phyloP scores from a whole-genome alignment of 2,888 invertebrate genomes.

The Spilarctia lutea region DNA sequence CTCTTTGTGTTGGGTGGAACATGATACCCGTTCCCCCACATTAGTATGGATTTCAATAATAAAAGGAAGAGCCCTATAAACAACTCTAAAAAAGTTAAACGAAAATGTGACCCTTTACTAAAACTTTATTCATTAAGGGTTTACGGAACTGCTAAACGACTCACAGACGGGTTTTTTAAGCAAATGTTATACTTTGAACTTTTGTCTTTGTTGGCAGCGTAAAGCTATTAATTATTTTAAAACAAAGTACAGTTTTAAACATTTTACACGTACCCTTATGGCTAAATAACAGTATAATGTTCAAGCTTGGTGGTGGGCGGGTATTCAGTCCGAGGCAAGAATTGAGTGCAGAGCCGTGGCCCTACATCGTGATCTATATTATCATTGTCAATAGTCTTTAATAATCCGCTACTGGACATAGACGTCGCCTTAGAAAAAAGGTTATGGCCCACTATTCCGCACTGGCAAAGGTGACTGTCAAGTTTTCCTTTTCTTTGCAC shows the following conservation, averaged over 20 bases:
- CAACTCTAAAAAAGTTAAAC: conserved; percentile 4
- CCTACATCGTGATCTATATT: too few relatives aligned
- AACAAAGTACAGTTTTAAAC: background rate
- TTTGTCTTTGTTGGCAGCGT: background rate
- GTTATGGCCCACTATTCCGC: too few relatives aligned
- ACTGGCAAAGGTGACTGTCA: too few relatives aligned
- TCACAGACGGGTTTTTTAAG: background rate
- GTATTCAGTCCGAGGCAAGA: background rate
- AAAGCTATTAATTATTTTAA: background rate
- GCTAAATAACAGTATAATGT: background rate
- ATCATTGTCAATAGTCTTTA: too few relatives aligned
- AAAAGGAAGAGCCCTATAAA: background rate
- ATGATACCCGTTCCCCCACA: too few relatives aligned
- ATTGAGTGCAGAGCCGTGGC: background rate
- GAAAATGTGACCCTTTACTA: background rate
- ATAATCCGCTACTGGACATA: too few relatives aligned
- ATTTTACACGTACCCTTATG: background rate
- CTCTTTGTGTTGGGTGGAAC: too few relatives aligned
- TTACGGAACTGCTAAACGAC: background rate
- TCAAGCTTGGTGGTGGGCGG: background rate
- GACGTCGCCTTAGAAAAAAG: too few relatives aligned
- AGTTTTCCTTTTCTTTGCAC: too few relatives aligned
- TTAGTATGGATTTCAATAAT: too few relatives aligned
- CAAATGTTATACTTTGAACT: background rate
- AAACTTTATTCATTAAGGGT: conserved; percentile 6